Evolutionary conservation across 2,888 invertebrate genomes (phyloP).

Genomic region (Hoplodrina ambigua): DNA sequence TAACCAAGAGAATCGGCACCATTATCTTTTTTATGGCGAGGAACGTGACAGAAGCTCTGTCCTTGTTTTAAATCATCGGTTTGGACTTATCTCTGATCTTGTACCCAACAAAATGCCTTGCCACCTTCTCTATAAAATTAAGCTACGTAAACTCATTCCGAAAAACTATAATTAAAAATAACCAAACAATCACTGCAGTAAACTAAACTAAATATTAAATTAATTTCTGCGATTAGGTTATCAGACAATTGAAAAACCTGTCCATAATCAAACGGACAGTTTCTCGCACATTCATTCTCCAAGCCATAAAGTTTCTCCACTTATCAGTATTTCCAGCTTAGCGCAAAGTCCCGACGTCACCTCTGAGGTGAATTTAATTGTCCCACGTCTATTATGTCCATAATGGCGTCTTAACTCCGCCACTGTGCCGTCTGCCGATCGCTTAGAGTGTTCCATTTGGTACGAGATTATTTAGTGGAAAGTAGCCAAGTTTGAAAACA

Average conservation of each 20-base stretch:
- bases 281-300: neutral
- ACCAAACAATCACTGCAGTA: neutral
- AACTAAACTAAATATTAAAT: neutral
- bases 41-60: too few relatives aligned
- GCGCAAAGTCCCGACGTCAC: constrained; percentile 52
- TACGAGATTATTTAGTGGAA: constrained; percentile 49
- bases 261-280: neutral
- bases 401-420: constrained; percentile 78
- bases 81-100: neutral
- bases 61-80: too few relatives aligned
- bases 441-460: constrained; percentile 61
- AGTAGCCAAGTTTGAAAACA: neutral
- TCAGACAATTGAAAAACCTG: neutral
- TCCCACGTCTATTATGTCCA: constrained; percentile 65
- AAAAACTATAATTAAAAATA: neutral
- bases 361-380: constrained; percentile 81
- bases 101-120: neutral
- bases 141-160: too few relatives aligned
- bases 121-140: neutral
- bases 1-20: too few relatives aligned
- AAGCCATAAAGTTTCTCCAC: constrained; percentile 7
- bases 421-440: constrained; percentile 64
- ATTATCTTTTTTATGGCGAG: too few relatives aligned
- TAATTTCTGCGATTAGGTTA: neutral
- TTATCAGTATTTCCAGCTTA: constrained; percentile 48